Base-by-base conservation (phyloP, 2,888 invertebrate species). In the Drosophila limbata region DNA sequence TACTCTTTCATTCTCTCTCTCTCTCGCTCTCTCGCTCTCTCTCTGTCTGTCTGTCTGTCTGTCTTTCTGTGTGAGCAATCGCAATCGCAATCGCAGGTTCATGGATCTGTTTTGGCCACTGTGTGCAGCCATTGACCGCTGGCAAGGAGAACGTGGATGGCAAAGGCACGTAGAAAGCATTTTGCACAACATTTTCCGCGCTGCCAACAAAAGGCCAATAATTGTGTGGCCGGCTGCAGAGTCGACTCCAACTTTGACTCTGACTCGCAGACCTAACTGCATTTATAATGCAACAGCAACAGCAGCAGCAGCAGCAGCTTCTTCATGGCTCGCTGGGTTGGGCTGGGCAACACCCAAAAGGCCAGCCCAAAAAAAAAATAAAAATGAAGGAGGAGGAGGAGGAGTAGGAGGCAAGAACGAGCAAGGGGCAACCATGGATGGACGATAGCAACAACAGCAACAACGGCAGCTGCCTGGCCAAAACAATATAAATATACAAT, bases 81-180 rank as follows among this genome's bases (percentile, higher is more conserved):
- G 73, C 57, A 53, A 59, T 64, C 62, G 60, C 66, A 81, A 78
- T 86, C 80, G 86, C 76, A 79, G 79, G 79, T 83, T 86, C 86
- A 86, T 86, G 86, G 79, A 88, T 84, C 86, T 83, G 76, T 76
- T 70, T 78, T 67, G 79, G 77, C 75, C 75, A 75, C 81, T 84
- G 82, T 77, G 68, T 84, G 81, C 81, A 84, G 79, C 80, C 47
- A 57, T 35, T 55, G 55, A 55, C 55, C 55, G 55, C 66, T 45
- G 52, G 45, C 45, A 63, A 55, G 50, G 35, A 51, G 57, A 57
- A 50, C 57, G 28, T 1, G 8, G 69, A 65, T 66, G 76, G 76
- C 91, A 66, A 65, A 68, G 76, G 76, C 91, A 91, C 91, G 91
- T 90, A 88, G 79, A 76, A 79, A 76, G 74, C 84, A 81, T 86